Evolutionary conservation across 1,140 invertebrate species (phyloP), one percentile per base, ranked within the genome.

Genomic region (Drosophila nasuta): DNA sequence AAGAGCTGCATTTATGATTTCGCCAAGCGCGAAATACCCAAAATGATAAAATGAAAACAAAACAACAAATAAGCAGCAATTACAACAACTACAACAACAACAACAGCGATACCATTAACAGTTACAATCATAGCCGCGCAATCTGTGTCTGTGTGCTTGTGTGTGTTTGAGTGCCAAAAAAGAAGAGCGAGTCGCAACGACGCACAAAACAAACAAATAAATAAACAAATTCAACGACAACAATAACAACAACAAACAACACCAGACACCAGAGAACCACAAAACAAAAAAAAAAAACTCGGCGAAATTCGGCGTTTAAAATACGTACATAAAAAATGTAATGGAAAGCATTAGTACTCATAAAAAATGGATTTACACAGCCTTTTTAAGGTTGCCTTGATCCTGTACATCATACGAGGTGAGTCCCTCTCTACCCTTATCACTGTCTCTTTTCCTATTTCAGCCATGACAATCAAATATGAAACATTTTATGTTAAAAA

Each of bases 301-400:
- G 65, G 73, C 85, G 85, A 79, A 82, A 87, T 82, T 91, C 66
- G 74, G 74, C 87, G 67, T 82, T 82, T 87, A 80, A 91, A 80
- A 88, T 59, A 75, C 64, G 81, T 62, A 75, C 79, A 89, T 91
- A 86, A 91, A 92, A 89, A 89, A 91, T 92, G 91, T 92, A 92
- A 92, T 92, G 91, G 91, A 91, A 92, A 91, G 77, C 81, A 89
- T 85, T 91, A 91, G 79, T 79, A 74, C 75, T 86, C 81, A 81
- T 88, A 92, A 92, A 92, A 91, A 92, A 92, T 92, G 91, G 91
- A 91, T 91, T 92, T 92, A 79, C 83, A 82, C 75, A 82, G 91
- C 91, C 91, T 92, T 92, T 92, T 92, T 82, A 92, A 92, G 91
- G 91, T 91, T 78, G 79, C 92, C 71, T 80, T 92, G 81, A 92